Percentiles rank a stretch among this genome's conserved stretches.
These are phyloP conservation scores for Dermolepida albohirtum DNA, from an alignment of 2,888 invertebrate species.

Conservation along the genomic window DNA sequence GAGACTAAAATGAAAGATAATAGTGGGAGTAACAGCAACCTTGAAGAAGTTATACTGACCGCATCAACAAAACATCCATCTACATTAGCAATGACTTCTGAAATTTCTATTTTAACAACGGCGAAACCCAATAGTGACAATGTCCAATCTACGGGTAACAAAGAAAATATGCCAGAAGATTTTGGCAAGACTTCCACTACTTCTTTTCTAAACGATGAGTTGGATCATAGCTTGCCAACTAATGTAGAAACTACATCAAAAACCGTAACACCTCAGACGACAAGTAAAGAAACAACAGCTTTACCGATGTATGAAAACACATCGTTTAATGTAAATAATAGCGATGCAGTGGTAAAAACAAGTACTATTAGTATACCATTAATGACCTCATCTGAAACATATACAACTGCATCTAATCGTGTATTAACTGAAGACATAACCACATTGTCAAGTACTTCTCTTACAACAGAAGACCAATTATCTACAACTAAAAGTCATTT, in stretches of 20 bases:
- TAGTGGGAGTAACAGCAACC: not conserved
- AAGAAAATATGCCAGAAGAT: not conserved
- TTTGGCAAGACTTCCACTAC: not conserved
- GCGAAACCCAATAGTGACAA: not conserved
- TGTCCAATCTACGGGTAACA: not conserved
- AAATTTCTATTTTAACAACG: not conserved
- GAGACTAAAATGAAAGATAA: not conserved
- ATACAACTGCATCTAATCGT: too few species aligned
- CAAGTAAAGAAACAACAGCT: too few species aligned
- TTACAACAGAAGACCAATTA: not conserved
- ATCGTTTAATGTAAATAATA: too few species aligned
- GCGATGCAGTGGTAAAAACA: too few species aligned
- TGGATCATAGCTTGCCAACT: not conserved
- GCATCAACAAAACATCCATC: not conserved
- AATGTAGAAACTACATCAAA: slow-evolving; percentile 1
- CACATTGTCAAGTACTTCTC: too few species aligned
- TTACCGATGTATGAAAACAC: too few species aligned
- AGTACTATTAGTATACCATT: too few species aligned
- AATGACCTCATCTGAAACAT: too few species aligned
- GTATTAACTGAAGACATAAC: too few species aligned
- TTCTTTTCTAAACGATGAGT: not conserved
- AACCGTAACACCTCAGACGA: slow-evolving; percentile 28
- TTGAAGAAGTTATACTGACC: not conserved
- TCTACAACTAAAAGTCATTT: not conserved
- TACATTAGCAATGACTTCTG: not conserved